A percentile compares a stretch with the other conserved stretches of the same genome.
Evolutionary conservation across 1,140 invertebrate genomes (phyloP).

Genomic region (Brachionus rotundiformis): DNA sequence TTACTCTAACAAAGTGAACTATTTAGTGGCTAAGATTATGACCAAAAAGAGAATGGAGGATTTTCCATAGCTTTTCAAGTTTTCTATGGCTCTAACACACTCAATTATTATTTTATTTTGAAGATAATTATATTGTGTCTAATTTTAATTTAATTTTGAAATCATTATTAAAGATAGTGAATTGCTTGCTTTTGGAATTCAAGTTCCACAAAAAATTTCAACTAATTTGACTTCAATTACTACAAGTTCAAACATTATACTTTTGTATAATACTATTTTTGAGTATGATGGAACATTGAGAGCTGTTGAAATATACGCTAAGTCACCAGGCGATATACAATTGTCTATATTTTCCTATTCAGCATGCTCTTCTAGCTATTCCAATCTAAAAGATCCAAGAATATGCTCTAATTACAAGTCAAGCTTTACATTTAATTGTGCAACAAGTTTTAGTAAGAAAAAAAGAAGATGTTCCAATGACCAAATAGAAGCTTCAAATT

Average conservation of each 20-base stretch:
- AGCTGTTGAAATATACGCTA: slow-evolving; percentile 23
- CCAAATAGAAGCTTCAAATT: neutral
- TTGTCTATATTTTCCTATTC: neutral
- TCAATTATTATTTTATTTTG: too few relatives aligned
- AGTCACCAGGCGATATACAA: neutral
- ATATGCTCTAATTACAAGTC: neutral
- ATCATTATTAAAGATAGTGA: neutral
- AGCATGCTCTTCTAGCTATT: neutral
- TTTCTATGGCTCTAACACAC: too few relatives aligned
- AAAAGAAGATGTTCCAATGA: neutral
- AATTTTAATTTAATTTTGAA: too few relatives aligned
- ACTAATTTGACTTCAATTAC: neutral
- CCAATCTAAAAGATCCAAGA: neutral
- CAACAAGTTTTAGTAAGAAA: neutral
- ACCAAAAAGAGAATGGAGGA: too few relatives aligned
- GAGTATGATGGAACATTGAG: neutral
- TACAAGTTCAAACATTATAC: neutral
- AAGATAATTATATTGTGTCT: too few relatives aligned
- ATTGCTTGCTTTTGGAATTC: neutral
- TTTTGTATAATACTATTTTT: slow-evolving; percentile 1
- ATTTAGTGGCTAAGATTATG: too few relatives aligned
- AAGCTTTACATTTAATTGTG: neutral
- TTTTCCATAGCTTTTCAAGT: too few relatives aligned
- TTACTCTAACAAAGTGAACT: too few relatives aligned
- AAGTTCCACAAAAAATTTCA: neutral